Base-by-base conservation (phyloP, 1,140 invertebrate genomes). In the Lasaia peninsularis region DNA sequence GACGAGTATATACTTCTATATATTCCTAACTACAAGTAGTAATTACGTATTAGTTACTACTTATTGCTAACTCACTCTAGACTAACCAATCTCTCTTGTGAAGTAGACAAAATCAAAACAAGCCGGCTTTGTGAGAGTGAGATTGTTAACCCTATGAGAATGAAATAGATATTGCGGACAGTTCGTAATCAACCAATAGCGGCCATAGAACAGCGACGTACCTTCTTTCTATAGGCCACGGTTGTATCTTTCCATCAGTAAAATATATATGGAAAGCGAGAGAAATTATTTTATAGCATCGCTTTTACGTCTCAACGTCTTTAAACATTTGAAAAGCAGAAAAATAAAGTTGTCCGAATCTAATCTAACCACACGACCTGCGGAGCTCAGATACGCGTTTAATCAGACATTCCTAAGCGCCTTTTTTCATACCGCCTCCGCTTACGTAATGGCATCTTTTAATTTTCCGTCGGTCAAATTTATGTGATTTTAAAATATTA, bases 321-420 rank as follows among this genome's bases (percentile, higher is more conserved):
- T 66, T 60, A 76, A 74, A 73, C 72, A 65, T 57, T 62, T 64
- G 64, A 63, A 62, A 70, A 67, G 57, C 60, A 64, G 72, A 78
- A 76, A 80, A 78, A 77, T 75, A 69, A 78, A 69, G 61, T 54
- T 58, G 66, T 60, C 75, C 79, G 73, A 78, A 84, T 84, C 84
- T 73, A 87, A 87, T 87, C 73, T 75, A 76, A 67, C 67, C 70
- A 67, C 84, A 87, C 79, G 81, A 79, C 66, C 68, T 65, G 24
- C 62, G 67, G 71, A 73, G 65, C 56, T 62, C 62, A 56, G 69
- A 66, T 80, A 71, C 71, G 75, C 77, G 71, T 82, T 83, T 82
- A 82, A 87, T 82, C 78, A 77, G 76, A 73, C 76, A 82, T 85
- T 82, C 80, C 75, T 64, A 67, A 77, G 70, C 62, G 58, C 62